Conservation (phyloP, 2,797 vertebrate genomes). For the Pseudomugil gertrudae region DNA sequence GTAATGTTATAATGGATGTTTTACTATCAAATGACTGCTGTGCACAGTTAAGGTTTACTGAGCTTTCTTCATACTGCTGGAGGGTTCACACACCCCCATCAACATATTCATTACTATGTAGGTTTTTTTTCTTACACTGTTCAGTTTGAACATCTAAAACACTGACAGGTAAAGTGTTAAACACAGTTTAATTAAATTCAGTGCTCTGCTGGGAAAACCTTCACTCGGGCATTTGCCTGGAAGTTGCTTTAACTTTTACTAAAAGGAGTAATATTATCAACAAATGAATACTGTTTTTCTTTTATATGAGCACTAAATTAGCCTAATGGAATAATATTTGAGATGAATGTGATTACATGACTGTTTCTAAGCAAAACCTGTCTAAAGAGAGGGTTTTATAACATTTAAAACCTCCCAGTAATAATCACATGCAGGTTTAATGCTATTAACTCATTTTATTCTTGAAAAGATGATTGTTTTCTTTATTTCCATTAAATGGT, state of each 20-base stretch:
- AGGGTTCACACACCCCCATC: conserved; percentile 30
- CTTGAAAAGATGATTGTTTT: too few relatives aligned
- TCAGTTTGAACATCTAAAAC: neutral
- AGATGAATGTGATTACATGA: neutral
- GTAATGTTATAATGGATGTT: conserved; percentile 55
- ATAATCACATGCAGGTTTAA: too few relatives aligned
- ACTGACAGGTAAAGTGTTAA: too few relatives aligned
- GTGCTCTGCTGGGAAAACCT: neutral
- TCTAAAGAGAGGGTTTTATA: neutral
- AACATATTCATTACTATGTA: conserved; percentile 32
- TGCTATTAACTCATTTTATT: too few relatives aligned
- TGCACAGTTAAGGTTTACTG: conserved; percentile 38
- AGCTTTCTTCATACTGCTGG: conserved; percentile 38
- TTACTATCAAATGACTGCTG: conserved; percentile 51
- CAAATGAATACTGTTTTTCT: too few relatives aligned
- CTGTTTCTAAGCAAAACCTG: neutral
- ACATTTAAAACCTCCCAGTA: too few relatives aligned
- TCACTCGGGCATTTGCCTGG: neutral
- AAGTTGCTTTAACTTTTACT: neutral
- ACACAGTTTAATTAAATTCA: neutral
- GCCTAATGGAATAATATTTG: neutral
- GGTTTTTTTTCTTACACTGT: neutral
- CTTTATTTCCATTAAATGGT: too few relatives aligned
- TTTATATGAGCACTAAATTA: neutral
- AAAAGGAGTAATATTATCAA: too few relatives aligned